Conservation (phyloP, 2,888 invertebrate species). For the Tiliacea aurago region DNA sequence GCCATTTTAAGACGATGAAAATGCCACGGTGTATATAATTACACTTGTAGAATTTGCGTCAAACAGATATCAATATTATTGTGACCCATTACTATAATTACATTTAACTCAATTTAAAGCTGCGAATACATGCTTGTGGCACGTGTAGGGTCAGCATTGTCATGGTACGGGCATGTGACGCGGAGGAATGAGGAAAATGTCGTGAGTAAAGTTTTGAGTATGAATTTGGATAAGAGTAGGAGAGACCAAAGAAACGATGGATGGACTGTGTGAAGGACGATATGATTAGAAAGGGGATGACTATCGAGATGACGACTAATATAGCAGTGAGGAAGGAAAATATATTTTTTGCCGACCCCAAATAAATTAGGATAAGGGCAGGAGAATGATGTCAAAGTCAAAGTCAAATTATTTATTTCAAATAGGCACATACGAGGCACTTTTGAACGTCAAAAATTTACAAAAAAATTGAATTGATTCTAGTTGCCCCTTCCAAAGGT, state of each 20-base stretch:
- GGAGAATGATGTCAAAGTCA: no score
- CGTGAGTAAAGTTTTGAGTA: neutral
- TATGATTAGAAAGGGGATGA: no score
- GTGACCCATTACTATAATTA: neutral
- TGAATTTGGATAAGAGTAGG: neutral
- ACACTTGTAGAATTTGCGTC: slow-evolving; percentile 10
- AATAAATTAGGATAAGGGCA: neutral
- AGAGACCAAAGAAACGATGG: neutral
- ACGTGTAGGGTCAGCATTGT: neutral
- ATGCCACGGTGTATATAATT: no score
- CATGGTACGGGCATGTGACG: neutral
- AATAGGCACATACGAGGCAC: no score
- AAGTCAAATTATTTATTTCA: no score
- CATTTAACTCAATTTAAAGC: neutral
- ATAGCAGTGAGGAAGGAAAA: neutral
- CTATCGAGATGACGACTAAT: neutral
- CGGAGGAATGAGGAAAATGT: neutral
- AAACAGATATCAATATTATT: neutral
- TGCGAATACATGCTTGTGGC: neutral
- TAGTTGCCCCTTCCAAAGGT: no score
- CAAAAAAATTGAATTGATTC: no score
- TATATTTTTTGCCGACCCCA: neutral
- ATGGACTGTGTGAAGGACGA: neutral
- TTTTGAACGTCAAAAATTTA: no score
- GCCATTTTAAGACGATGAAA: no score